Evolutionary conservation across 1,140 invertebrate species (phyloP), one percentile per base, ranked within the genome.

Genomic region (Trichoplusia ni): DNA sequence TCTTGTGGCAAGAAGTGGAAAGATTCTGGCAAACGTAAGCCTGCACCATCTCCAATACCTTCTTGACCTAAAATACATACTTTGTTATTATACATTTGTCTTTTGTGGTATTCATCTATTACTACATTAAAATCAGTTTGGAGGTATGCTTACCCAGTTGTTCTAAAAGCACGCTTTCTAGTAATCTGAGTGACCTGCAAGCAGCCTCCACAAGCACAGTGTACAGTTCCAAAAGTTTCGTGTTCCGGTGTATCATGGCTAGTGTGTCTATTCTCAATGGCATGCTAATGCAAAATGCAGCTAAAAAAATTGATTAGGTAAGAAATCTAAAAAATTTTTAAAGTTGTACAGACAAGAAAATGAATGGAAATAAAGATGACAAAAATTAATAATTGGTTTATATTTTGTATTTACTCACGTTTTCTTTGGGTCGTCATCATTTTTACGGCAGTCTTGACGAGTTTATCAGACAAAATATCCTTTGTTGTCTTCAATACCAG

Each of bases 141-240:
- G 25, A 25, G 18, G 18, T 49, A 25, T 31, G 25, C 46, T 18
- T 85, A 72, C 91, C 80, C 49, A 92, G 77, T 86, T 93, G 92
- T 65, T 92, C 90, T 38, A 92, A 81, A 18, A 95, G 84, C 14
- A 91, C 92, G 66, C 91, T 90, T 71, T 94, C 93, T 64, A 95
- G 90, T 35, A 95, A 82, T 65, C 92, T 91, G 23, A 96, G 88
- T 54, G 94, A 93, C 29, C 94, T 90, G 73, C 94, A 95, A 40
- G 94, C 92, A 64, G 94, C 94, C 81, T 95, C 94, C 4, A 96
- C 93, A 4, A 96, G 85, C 63, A 95, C 93, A 69, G 93, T 93
- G 77, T 95, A 95, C 0, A 96, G 75, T 13, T 94, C 92, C 61
- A 90, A 83, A 13, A 94, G 75, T 75, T 92, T 94, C 6, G 93